Evolutionary conservation across 2,797 vertebrate genomes (phyloP).

Genomic region (Parauchenoglanis punctatus): DNA sequence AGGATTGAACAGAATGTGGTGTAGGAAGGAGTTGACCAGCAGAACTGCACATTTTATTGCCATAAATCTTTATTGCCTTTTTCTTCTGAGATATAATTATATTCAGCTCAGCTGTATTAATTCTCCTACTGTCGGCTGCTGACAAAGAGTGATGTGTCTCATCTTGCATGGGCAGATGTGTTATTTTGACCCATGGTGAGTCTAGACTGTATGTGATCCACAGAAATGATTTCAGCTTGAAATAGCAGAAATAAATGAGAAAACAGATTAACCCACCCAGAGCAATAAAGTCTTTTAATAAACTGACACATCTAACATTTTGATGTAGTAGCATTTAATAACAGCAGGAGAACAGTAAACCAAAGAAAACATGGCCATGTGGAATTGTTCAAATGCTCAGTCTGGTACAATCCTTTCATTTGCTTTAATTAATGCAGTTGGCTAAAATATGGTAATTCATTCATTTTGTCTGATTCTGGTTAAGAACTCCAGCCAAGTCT

Average conservation of each 20-base stretch:
- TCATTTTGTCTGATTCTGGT: neutral
- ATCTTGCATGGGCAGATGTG: slow-evolving; percentile 7
- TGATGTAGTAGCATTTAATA: slow-evolving; percentile 3
- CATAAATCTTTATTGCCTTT: neutral
- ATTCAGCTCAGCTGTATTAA: neutral
- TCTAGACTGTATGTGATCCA: slow-evolving; percentile 8
- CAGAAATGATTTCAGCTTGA: slow-evolving; percentile 6
- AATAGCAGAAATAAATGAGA: slow-evolving; percentile 12
- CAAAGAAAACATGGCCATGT: neutral
- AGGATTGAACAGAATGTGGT: no score
- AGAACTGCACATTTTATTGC: neutral
- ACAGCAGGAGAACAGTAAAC: neutral
- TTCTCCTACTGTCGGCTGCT: slow-evolving; percentile 10
- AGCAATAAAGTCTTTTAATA: slow-evolving; percentile 38
- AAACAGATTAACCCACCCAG: slow-evolving; percentile 31
- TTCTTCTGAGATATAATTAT: slow-evolving; percentile 18
- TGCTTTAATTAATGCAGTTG: neutral
- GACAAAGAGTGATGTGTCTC: slow-evolving; percentile 11
- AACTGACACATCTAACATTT: neutral
- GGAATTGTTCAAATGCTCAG: neutral
- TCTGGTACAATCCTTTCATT: neutral
- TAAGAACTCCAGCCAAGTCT: neutral
- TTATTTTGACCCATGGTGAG: slow-evolving; percentile 25
- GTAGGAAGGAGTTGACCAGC: neutral
- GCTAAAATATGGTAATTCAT: neutral